phyloP scores from a whole-genome alignment of 2,797 vertebrate genomes.

The Ispidina picta region DNA sequence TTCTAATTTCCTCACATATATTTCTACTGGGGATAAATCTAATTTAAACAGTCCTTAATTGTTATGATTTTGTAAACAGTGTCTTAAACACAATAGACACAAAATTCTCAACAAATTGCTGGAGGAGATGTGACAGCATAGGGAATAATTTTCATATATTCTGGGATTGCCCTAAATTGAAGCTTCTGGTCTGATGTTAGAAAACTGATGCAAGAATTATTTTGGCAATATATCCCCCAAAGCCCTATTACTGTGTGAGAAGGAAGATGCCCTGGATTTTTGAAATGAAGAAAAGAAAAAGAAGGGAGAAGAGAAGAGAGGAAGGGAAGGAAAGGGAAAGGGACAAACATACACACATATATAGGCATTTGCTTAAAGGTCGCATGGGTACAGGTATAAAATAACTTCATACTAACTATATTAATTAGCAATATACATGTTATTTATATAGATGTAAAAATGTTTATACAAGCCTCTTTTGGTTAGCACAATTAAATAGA shows the following conservation, averaged over 20 bases:
- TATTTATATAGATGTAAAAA: background rate
- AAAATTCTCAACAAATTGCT: constrained; percentile 53
- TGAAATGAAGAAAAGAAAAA: background rate
- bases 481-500: constrained; percentile 15
- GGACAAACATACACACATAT: too few relatives aligned
- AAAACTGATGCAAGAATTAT: constrained; percentile 38
- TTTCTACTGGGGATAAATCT: constrained; percentile 58
- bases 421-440: background rate
- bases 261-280: constrained; percentile 12
- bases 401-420: background rate
- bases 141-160: constrained; percentile 35
- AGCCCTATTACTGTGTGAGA: background rate
- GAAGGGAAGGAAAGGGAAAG: background rate
- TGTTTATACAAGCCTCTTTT: background rate
- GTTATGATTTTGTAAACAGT: constrained; percentile 56
- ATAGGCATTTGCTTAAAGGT: background rate
- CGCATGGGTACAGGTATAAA: background rate
- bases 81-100: constrained; percentile 51
- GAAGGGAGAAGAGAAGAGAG: background rate
- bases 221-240: constrained; percentile 21
- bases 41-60: constrained; percentile 59
- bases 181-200: constrained; percentile 35
- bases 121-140: constrained; percentile 22
- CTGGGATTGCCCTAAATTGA: constrained; percentile 38
- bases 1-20: constrained; percentile 4